phyloP scores from a whole-genome alignment of 2,797 vertebrate species.

The Simalia tracyae region DNA sequence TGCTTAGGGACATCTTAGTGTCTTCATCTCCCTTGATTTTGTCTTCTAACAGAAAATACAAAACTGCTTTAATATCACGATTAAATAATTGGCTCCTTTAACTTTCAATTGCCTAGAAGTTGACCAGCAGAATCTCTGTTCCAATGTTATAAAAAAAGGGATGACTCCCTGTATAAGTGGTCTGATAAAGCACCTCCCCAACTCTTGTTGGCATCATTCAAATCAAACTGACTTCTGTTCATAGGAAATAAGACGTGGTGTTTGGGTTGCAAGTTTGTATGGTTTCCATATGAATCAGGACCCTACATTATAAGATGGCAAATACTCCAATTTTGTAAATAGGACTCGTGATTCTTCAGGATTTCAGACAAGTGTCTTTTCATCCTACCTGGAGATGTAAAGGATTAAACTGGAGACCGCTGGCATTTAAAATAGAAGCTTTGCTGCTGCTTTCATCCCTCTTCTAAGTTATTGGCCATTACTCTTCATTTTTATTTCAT shows the following conservation, averaged over 20 bases:
- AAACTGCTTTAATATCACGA: not conserved
- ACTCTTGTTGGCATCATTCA: not conserved
- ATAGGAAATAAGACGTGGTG: not conserved
- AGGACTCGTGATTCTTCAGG: not conserved
- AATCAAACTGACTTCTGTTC: not conserved
- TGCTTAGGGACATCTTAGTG: not conserved
- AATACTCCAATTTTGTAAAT: not conserved
- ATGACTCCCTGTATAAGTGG: not conserved
- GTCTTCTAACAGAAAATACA: not conserved
- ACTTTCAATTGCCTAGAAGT: not conserved
- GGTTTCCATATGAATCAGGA: not conserved
- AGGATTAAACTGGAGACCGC: not conserved
- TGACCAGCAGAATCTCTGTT: not conserved
- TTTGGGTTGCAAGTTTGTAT: not conserved
- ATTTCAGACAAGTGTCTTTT: not conserved
- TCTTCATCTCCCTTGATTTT: constrained; percentile 1
- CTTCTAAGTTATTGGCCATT: constrained; percentile 29
- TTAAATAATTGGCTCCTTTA: not conserved
- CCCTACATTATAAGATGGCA: not conserved
- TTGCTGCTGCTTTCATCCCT: not conserved
- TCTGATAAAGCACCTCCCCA: not conserved
- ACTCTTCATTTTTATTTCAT: constrained; percentile 14
- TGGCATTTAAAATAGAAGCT: not conserved
- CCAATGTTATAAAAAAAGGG: not conserved
- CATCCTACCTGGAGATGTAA: not conserved